A percentile compares a stretch with the other conserved stretches of the same genome.
Evolutionary conservation across 2,113 vertebrate genomes (phyloP).

Genomic region (Ictidomys tridecemlineatus): DNA sequence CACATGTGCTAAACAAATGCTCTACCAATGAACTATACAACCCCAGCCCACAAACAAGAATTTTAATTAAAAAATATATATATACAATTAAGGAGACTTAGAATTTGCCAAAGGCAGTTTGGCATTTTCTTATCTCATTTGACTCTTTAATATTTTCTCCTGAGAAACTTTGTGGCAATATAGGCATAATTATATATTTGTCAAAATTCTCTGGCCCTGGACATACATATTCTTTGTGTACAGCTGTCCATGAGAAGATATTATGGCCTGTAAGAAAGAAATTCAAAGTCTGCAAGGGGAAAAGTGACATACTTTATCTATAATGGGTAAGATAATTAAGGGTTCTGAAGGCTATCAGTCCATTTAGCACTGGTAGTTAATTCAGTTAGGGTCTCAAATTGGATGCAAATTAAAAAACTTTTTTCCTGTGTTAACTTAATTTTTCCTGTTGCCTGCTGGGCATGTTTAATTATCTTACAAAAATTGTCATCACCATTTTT

Average conservation of each 20-base stretch:
- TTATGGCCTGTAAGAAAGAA: background rate
- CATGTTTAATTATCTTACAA: constrained; percentile 71
- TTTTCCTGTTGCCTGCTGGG: constrained; percentile 65
- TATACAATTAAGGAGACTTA: background rate
- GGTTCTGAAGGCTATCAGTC: constrained; percentile 74
- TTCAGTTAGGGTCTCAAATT: constrained; percentile 76
- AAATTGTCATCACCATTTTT: constrained; percentile 70
- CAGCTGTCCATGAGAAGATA: background rate
- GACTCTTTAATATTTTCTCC: constrained; percentile 13
- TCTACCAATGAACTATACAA: no score
- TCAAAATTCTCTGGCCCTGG: background rate
- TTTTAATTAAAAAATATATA: constrained; percentile 34
- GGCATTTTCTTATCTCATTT: constrained; percentile 11
- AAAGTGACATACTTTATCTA: constrained; percentile 50
- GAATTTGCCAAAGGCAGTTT: constrained; percentile 46
- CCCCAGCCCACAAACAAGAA: background rate
- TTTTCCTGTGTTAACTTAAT: constrained; percentile 75
- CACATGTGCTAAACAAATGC: no score
- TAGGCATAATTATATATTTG: background rate
- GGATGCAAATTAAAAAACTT: constrained; percentile 67
- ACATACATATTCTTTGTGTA: background rate
- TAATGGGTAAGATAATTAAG: constrained; percentile 63
- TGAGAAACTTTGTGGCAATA: background rate
- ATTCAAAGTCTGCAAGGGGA: constrained; percentile 9
- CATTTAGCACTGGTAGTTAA: constrained; percentile 75